Evolutionary conservation across 2,113 vertebrate species (phyloP).

Genomic region (Phalacrocorax pelagicus): DNA sequence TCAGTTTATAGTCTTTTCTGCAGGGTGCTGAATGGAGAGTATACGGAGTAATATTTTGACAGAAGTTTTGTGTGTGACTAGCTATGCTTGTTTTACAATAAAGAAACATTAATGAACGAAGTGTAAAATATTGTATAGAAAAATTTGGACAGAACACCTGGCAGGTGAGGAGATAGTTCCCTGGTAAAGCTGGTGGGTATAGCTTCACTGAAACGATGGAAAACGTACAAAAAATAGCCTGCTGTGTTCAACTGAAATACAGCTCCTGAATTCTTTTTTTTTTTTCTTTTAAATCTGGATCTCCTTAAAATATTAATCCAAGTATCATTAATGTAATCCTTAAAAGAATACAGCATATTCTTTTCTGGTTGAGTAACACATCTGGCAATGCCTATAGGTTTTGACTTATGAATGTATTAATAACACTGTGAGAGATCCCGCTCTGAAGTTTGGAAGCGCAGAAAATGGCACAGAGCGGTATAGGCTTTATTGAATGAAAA

Average conservation of each 20-base stretch:
- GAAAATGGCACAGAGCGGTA: not conserved
- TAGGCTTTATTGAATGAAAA: not conserved
- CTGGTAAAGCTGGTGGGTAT: not conserved
- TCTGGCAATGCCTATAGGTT: not conserved
- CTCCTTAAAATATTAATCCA: not conserved
- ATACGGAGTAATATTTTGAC: not conserved
- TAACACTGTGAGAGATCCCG: accelerated
- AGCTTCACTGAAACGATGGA: not conserved
- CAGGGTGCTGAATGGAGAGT: accelerated
- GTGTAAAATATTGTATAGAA: not conserved
- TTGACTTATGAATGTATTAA: not conserved
- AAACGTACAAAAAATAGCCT: accelerated
- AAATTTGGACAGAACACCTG: accelerated
- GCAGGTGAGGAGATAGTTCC: not conserved
- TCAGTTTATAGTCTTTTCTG: not conserved
- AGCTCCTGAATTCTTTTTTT: not conserved
- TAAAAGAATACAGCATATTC: not conserved
- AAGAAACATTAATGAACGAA: not conserved
- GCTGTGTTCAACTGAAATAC: not conserved
- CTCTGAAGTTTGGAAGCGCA: not conserved
- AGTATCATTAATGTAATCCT: too few relatives aligned
- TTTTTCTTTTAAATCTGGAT: not conserved
- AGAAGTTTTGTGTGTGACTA: too few relatives aligned
- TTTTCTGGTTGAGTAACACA: not conserved
- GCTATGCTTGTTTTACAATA: not conserved